These are phyloP conservation scores for Dolichomitus sp. DNA, from an alignment of 2,888 invertebrate species.

Conservation along the genomic window DNA sequence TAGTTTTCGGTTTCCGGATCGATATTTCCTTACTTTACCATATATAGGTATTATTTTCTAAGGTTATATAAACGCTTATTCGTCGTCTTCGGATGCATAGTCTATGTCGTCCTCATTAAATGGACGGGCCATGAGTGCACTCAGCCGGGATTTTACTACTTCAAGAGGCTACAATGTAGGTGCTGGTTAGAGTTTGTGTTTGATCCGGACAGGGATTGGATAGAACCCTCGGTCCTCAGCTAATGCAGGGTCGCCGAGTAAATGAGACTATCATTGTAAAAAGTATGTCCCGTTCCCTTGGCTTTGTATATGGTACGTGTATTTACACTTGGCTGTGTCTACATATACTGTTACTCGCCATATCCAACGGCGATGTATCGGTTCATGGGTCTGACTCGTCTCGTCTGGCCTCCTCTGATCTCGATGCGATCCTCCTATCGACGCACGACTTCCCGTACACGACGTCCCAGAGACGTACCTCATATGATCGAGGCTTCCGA, in stretches of 20 bases:
- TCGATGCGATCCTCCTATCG: conserved; percentile 28
- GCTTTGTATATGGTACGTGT: conserved; percentile 27
- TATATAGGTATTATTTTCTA: too few relatives aligned
- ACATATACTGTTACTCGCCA: conserved; percentile 2
- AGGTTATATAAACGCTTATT: too few relatives aligned
- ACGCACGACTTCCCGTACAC: conserved; percentile 31
- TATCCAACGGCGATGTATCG: conserved; percentile 1
- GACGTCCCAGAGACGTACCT: conserved; percentile 14
- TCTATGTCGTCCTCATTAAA: neutral
- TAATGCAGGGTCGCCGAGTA: conserved; percentile 60
- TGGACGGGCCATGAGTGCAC: conserved; percentile 28
- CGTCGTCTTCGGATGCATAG: neutral
- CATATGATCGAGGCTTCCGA: conserved; percentile 56
- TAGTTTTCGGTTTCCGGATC: too few relatives aligned
- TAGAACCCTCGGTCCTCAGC: conserved; percentile 48
- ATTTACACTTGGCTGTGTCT: neutral
- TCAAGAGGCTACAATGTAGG: neutral
- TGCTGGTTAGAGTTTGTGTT: conserved; percentile 23
- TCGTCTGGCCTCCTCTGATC: conserved; percentile 10
- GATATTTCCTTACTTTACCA: too few relatives aligned
- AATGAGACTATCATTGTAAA: conserved; percentile 63
- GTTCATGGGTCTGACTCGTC: conserved; percentile 22
- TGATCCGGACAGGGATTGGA: conserved; percentile 47
- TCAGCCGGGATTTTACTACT: conserved; percentile 41
- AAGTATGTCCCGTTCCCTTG: conserved; percentile 48